Conservation (phyloP, 2,797 vertebrate genomes). For the Anisognathus igniventris region DNA sequence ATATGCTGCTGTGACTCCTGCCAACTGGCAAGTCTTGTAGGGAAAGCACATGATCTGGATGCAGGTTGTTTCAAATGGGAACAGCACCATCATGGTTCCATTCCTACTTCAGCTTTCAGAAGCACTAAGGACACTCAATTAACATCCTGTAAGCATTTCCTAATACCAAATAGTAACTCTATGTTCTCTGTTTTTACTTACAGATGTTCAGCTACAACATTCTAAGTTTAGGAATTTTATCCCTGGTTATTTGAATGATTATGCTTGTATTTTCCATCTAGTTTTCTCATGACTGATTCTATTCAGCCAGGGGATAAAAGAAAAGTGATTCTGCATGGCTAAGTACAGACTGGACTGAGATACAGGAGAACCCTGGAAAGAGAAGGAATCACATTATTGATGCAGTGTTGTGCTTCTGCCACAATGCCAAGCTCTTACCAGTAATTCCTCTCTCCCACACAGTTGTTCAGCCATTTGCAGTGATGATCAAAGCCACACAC, state of each 20-base stretch:
- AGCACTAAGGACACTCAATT: neutral
- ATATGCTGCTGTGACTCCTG: neutral
- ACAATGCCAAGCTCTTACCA: constrained; percentile 75
- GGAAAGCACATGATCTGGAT: neutral
- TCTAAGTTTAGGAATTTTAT: neutral
- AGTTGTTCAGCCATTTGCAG: constrained; percentile 99
- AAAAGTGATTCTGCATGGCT: neutral
- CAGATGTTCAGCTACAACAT: neutral
- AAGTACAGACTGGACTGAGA: neutral
- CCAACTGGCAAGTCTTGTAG: neutral
- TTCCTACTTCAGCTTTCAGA: neutral
- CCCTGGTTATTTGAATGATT: neutral
- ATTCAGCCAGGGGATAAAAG: neutral
- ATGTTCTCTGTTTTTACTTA: neutral
- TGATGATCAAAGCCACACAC: constrained; percentile 96
- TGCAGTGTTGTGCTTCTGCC: neutral
- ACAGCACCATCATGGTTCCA: neutral
- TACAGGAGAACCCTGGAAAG: neutral
- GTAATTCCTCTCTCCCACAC: constrained; percentile 95
- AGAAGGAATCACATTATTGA: neutral
- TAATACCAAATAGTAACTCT: neutral
- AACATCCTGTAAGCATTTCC: neutral
- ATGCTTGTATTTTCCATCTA: neutral
- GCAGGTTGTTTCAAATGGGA: neutral
- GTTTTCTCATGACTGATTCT: neutral